Evolutionary conservation across 2,113 vertebrate genomes (phyloP).

Genomic region (Neomonachus schauinslandi): DNA sequence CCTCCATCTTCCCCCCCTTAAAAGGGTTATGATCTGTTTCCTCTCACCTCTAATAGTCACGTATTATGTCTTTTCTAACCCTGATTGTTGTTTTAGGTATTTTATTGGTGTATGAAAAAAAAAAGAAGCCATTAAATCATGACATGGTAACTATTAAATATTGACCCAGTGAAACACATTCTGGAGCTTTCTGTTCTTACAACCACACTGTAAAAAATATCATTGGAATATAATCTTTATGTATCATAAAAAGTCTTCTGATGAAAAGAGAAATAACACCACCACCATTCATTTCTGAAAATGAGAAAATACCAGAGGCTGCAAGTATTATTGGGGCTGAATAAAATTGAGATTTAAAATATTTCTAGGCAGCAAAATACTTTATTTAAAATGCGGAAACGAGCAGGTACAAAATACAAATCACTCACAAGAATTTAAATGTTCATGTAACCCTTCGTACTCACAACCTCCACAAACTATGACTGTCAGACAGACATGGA

Average conservation of each 20-base stretch:
- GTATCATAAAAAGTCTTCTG: constrained; percentile 22
- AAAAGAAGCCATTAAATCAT: not conserved
- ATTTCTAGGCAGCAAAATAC: constrained; percentile 23
- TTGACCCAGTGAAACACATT: not conserved
- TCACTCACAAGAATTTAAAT: not conserved
- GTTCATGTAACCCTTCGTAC: not conserved
- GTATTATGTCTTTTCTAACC: not conserved
- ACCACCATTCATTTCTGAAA: not conserved
- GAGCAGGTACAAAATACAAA: not conserved
- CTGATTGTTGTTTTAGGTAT: not conserved
- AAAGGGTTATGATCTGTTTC: not conserved
- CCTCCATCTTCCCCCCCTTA: not conserved
- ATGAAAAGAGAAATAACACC: not conserved
- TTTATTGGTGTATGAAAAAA: not conserved
- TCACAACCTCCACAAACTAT: not conserved
- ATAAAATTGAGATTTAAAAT: constrained; percentile 31
- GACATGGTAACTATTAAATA: not conserved
- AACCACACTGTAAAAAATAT: constrained; percentile 38
- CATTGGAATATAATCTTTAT: constrained; percentile 11
- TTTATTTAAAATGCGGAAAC: constrained; percentile 33
- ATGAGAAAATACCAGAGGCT: constrained; percentile 32
- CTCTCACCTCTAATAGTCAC: not conserved
- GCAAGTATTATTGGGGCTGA: not conserved
- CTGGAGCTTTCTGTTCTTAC: not conserved
- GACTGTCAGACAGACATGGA: not conserved